Evolutionary conservation across 2,888 invertebrate species (phyloP).

Genomic region (Rosalia funebris): DNA sequence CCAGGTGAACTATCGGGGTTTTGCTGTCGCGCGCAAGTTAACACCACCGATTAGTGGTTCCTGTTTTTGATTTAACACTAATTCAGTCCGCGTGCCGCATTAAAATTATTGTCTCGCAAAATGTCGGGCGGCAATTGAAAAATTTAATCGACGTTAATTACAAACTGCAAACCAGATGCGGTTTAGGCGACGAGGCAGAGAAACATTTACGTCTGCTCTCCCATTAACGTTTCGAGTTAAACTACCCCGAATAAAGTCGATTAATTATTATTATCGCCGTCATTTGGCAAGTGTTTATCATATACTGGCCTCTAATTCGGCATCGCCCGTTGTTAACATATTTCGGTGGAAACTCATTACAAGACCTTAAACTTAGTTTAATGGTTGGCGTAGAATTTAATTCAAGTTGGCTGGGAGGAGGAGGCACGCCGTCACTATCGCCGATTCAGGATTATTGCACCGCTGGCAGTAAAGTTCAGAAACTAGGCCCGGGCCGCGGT

Average conservation of each 20-base stretch:
- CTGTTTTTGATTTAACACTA: no score
- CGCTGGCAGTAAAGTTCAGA: constrained; percentile 11
- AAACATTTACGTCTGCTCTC: constrained; percentile 13
- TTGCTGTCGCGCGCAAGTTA: no score
- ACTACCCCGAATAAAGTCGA: constrained; percentile 17
- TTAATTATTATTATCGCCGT: constrained; percentile 18
- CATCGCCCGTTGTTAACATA: constrained; percentile 5
- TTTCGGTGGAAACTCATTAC: constrained; percentile 16
- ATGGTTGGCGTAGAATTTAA: constrained; percentile 14
- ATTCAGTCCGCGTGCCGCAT: no score
- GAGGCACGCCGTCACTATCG: neutral
- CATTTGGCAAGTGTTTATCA: constrained; percentile 21
- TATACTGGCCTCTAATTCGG: constrained; percentile 8
- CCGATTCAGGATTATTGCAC: constrained; percentile 12
- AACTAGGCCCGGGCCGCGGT: neutral
- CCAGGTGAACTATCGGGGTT: no score
- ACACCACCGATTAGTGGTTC: no score
- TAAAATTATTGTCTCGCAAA: neutral
- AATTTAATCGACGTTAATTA: constrained; percentile 15
- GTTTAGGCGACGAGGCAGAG: neutral
- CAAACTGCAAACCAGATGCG: constrained; percentile 4
- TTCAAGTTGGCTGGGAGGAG: constrained; percentile 3
- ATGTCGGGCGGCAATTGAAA: constrained; percentile 3
- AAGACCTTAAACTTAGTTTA: constrained; percentile 24
- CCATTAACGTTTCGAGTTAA: constrained; percentile 10